Conservation (phyloP, 1,140 invertebrate genomes). For the Conus betulinus region DNA sequence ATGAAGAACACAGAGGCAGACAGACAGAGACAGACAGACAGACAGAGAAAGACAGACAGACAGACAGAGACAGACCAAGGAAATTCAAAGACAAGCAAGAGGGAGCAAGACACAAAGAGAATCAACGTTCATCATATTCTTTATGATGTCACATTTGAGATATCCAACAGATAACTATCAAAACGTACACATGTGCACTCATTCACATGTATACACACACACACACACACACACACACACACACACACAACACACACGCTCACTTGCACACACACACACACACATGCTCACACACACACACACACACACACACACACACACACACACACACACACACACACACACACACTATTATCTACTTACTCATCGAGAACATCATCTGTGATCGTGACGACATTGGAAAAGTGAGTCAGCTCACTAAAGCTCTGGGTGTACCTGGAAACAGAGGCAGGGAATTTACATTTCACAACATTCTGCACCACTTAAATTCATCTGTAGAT, state of each 20-base stretch:
- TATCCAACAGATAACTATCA: background rate
- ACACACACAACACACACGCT: too few relatives aligned
- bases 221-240: background rate
- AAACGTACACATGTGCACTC: background rate
- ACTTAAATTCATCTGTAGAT: too few relatives aligned
- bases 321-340: background rate
- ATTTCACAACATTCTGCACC: too few relatives aligned
- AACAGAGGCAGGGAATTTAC: too few relatives aligned
- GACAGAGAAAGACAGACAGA: background rate
- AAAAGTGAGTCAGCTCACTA: conserved; percentile 92
- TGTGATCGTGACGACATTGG: conserved; percentile 79
- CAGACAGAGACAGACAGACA: background rate
- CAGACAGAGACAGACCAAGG: background rate
- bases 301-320: background rate
- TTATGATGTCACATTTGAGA: background rate
- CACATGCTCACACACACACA: background rate
- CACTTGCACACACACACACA: too few relatives aligned
- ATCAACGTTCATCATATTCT: too few relatives aligned
- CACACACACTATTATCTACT: conserved; percentile 56
- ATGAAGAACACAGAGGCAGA: background rate
- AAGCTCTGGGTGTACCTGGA: conserved; percentile 93
- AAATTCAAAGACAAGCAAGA: too few relatives aligned
- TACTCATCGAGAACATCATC: conserved; percentile 81
- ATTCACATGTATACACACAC: conserved; percentile 1
- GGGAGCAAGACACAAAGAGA: too few relatives aligned